These are phyloP conservation scores for Cyrtorhinus lividipennis DNA, from an alignment of 1,140 invertebrate species.

Conservation along the genomic window DNA sequence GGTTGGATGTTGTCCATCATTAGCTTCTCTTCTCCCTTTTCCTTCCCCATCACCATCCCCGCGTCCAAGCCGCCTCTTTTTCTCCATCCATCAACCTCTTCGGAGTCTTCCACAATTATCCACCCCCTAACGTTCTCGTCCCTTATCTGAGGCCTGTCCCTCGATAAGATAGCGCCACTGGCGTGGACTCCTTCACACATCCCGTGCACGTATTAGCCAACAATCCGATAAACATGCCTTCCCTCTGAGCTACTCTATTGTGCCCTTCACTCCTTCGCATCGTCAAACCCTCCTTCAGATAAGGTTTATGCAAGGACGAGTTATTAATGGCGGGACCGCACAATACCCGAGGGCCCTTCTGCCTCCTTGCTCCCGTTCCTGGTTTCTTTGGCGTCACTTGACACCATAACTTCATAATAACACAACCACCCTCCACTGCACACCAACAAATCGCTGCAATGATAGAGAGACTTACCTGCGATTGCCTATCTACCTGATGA, in stretches of 20 bases:
- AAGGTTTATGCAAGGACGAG: background rate
- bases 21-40: background rate
- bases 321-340: background rate
- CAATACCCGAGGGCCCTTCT: background rate
- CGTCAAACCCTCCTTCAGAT: background rate
- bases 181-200: background rate
- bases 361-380: background rate
- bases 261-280: background rate
- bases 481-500: background rate
- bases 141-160: background rate
- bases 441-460: background rate
- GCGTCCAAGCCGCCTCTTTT: background rate
- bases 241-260: background rate
- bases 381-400: background rate
- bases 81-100: slow-evolving; percentile 16
- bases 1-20: slow-evolving; percentile 5
- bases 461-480: background rate
- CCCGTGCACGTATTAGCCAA: background rate
- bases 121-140: background rate
- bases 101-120: slow-evolving; percentile 7
- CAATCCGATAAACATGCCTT: background rate
- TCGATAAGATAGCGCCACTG: background rate
- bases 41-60: background rate
- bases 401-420: background rate
- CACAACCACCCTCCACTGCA: background rate